Conservation (phyloP, 2,888 invertebrate genomes). For the Tipula vernalis region DNA sequence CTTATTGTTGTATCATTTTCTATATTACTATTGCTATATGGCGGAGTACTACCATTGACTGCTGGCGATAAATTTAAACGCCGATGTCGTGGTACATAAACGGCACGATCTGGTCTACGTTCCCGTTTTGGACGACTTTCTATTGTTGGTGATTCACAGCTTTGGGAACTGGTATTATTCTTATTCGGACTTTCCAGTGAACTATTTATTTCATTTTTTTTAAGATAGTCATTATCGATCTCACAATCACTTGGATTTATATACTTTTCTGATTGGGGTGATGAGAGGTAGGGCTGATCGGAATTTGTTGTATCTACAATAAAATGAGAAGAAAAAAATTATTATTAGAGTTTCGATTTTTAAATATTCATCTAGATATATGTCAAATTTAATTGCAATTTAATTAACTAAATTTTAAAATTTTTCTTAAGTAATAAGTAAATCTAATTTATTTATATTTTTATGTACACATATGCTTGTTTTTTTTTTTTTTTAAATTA, state of each 20-base stretch:
- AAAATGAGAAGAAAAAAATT: not conserved
- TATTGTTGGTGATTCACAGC: not conserved
- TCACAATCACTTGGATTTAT: not conserved
- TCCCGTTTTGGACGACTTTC: conserved; percentile 29
- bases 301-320: not conserved
- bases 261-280: not conserved
- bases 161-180: not conserved
- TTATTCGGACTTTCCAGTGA: not conserved
- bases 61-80: conserved; percentile 34
- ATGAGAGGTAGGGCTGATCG: not conserved
- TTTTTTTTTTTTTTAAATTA: no score
- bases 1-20: conserved; percentile 17
- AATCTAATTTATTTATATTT: no score
- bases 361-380: no score
- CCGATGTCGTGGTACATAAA: conserved; percentile 64
- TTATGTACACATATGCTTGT: no score
- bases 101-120: conserved; percentile 63
- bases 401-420: no score
- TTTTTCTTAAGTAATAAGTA: no score
- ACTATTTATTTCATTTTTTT: not conserved
- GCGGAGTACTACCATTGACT: conserved; percentile 15
- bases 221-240: not conserved
- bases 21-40: conserved; percentile 13
- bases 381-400: no score
- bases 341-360: not conserved